Evolutionary conservation across 2,113 vertebrate genomes (phyloP), one percentile per base, ranked within the genome.

Genomic region (Gymnorhina tibicen): DNA sequence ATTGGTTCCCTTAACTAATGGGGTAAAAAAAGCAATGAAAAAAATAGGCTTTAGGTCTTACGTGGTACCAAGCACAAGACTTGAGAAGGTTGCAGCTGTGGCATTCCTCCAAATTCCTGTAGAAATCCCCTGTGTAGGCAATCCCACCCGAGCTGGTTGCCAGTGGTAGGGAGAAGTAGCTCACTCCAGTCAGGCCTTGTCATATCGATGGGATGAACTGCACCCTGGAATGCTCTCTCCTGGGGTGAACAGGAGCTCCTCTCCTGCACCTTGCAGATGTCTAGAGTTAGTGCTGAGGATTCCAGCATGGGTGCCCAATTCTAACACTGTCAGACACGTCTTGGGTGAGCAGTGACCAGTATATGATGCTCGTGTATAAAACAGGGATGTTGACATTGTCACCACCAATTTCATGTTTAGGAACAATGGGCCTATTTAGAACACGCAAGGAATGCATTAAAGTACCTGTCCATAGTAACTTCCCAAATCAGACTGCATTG

Each of bases 201-300:
- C 35, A 2, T 6, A 41, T 2, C 0, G 0, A 2, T 20, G 46
- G 63, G 52, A 66, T 39, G 41, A 87, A 21, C 11, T 35, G 32
- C 11, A 10, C 20, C 28, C 39, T 33, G 15, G 39, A 88, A 63
- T 66, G 59, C n/a, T 42, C 33, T 70, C 26, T n/a, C n/a, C 44
- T 28, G 3, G 2, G 11, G 32, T 49, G 28, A 55, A 22, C 70
- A 68, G 39, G 21, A 72, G 3, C 23, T 63, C 6, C 46, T 28
- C 20, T 52, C 26, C 1, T 5, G 12, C 12, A 27, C 12, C 24
- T 78, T 55, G 62, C 16, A 69, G 16, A 7, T 72, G 7, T 26
- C 33, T 24, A 5, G 41, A 52, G 67, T 23, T 13, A 41, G 16
- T 17, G 39, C 62, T 42, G 16, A 33, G 63, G 11, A 35, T 76